phyloP scores from a whole-genome alignment of 2,797 vertebrate species.

The Cyprinella venusta region DNA sequence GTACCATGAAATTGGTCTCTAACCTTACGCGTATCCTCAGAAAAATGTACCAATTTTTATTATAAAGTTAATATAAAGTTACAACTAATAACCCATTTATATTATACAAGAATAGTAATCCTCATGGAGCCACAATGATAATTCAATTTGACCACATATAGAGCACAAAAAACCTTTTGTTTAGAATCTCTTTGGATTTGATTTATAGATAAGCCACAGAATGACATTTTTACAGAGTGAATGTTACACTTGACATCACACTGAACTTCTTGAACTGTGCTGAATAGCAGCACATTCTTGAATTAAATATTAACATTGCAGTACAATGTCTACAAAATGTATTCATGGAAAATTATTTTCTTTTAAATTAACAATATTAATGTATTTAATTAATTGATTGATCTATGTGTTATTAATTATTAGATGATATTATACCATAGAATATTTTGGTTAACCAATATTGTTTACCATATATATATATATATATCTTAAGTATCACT shows the following conservation, averaged over 20 bases:
- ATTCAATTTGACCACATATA: not conserved
- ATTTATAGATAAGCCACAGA: not conserved
- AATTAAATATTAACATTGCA: not conserved
- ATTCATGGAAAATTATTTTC: no score
- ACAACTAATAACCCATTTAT: not conserved
- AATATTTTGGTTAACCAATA: not conserved
- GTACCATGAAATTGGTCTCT: not conserved
- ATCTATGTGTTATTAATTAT: not conserved
- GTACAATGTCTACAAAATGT: no score
- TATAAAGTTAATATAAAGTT: not conserved
- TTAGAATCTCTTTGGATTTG: not conserved
- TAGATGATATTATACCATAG: not conserved
- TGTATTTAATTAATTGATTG: not conserved
- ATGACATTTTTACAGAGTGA: not conserved
- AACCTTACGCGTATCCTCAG: not conserved
- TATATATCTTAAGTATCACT: not conserved
- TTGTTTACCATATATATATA: not conserved
- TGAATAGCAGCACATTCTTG: not conserved
- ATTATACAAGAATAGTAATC: conserved; percentile 3
- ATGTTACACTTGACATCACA: not conserved
- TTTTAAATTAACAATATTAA: not conserved
- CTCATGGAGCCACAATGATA: not conserved
- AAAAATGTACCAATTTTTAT: not conserved
- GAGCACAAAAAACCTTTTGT: not conserved
- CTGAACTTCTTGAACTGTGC: no score